Evolutionary conservation across 2,888 invertebrate genomes (phyloP).

Genomic region (Macaria notata): DNA sequence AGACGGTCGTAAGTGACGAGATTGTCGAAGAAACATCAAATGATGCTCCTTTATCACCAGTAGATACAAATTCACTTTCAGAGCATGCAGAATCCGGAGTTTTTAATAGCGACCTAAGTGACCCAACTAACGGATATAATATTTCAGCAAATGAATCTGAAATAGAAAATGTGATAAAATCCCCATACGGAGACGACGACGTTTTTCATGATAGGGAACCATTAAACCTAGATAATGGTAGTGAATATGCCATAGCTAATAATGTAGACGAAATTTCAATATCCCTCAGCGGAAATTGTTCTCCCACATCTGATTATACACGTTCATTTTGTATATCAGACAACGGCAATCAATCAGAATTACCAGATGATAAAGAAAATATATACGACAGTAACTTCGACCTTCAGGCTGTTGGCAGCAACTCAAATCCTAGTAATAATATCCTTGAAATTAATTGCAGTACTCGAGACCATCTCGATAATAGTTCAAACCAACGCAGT

Average conservation of each 20-base stretch:
- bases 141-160: slow-evolving; percentile 58
- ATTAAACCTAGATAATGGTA: too few species aligned
- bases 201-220: slow-evolving; percentile 37
- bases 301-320: slow-evolving; percentile 32
- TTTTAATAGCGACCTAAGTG: slow-evolving; percentile 40
- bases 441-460: slow-evolving; percentile 21
- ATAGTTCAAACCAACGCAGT: slow-evolving; percentile 19
- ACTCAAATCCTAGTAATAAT: slow-evolving; percentile 23
- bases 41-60: slow-evolving; percentile 51
- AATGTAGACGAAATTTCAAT: slow-evolving; percentile 50
- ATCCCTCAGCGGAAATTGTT: slow-evolving; percentile 38
- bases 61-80: slow-evolving; percentile 33
- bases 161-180: slow-evolving; percentile 62
- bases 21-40: slow-evolving; percentile 63
- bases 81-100: slow-evolving; percentile 40
- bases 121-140: slow-evolving; percentile 58
- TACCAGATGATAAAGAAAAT: slow-evolving; percentile 49
- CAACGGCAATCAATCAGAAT: slow-evolving; percentile 25
- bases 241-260: too few species aligned
- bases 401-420: slow-evolving; percentile 29
- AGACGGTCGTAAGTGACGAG: slow-evolving; percentile 73
- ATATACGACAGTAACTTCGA: slow-evolving; percentile 31
- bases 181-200: slow-evolving; percentile 67
- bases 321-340: slow-evolving; percentile 32
- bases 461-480: slow-evolving; percentile 30